A percentile compares a stretch with the other conserved stretches of the same genome.
These are phyloP conservation scores for Drosophila burlai DNA, from an alignment of 1,140 invertebrate genomes.

Conservation along the genomic window DNA sequence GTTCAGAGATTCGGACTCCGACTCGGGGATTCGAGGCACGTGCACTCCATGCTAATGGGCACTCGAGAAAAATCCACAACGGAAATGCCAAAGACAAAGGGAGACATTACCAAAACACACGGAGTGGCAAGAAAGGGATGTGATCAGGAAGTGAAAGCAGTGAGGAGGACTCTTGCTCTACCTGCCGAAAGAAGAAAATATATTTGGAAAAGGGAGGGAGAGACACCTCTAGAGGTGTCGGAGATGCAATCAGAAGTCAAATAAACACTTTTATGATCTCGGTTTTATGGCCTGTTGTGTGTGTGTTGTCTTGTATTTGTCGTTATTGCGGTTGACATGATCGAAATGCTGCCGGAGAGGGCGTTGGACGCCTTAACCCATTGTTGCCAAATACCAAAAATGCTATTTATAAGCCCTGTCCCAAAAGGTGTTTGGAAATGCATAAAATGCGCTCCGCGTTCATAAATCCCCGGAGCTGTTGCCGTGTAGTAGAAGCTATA, in stretches of 20 bases:
- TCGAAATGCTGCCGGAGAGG: slow-evolving; percentile 7
- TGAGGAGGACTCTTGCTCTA: slow-evolving; percentile 39
- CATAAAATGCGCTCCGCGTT: slow-evolving; percentile 57
- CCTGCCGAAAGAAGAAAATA: slow-evolving; percentile 37
- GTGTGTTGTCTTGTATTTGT: slow-evolving; percentile 36
- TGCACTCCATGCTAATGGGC: slow-evolving; percentile 63
- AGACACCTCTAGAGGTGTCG: slow-evolving; percentile 43
- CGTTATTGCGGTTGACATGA: slow-evolving; percentile 53
- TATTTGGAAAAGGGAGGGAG: neutral
- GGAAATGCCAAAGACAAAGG: slow-evolving; percentile 71
- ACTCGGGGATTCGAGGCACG: slow-evolving; percentile 37
- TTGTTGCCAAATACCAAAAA: slow-evolving; percentile 39
- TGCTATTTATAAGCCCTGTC: slow-evolving; percentile 27
- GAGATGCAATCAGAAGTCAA: slow-evolving; percentile 66
- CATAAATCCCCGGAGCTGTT: slow-evolving; percentile 55
- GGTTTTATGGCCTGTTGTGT: slow-evolving; percentile 35
- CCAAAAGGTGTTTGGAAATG: slow-evolving; percentile 72
- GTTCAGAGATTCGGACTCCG: slow-evolving; percentile 1
- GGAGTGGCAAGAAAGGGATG: slow-evolving; percentile 28
- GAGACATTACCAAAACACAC: slow-evolving; percentile 43
- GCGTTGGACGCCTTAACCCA: slow-evolving; percentile 35
- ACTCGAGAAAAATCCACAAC: slow-evolving; percentile 64
- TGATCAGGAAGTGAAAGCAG: slow-evolving; percentile 55
- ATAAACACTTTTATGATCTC: slow-evolving; percentile 75
- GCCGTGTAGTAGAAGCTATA: slow-evolving; percentile 26